A percentile compares a stretch with the other conserved stretches of the same genome.
These are phyloP conservation scores for Darevskia nairensis DNA, from an alignment of 2,797 vertebrate genomes.

Conservation along the genomic window DNA sequence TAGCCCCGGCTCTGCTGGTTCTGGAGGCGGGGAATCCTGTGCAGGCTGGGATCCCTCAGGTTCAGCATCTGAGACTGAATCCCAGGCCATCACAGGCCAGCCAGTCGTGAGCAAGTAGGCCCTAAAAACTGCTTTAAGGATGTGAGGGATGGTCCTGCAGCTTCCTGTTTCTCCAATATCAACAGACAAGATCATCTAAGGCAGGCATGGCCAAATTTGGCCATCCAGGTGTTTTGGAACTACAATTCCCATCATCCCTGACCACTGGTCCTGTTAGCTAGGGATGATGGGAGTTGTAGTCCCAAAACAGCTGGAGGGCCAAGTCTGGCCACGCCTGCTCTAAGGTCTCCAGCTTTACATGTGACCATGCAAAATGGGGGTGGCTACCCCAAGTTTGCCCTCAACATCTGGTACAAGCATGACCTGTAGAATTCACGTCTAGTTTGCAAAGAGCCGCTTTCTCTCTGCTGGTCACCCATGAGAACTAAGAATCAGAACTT, in stretches of 20 bases:
- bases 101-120: not conserved
- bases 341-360: not conserved
- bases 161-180: not conserved
- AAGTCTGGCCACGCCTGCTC: not conserved
- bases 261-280: no score
- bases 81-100: no score
- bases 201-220: no score
- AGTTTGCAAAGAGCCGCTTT: not conserved
- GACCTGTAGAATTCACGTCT: no score
- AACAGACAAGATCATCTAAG: not conserved
- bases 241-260: no score
- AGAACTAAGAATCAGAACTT: not conserved
- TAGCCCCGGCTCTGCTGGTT: no score
- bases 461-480: not conserved
- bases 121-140: not conserved
- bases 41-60: no score
- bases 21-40: no score
- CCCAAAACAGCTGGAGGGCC: no score
- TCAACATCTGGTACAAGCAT: not conserved
- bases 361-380: not conserved
- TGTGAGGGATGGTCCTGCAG: not conserved
- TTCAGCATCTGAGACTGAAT: no score
- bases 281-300: no score
- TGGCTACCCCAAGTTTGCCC: not conserved
- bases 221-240: no score